phyloP scores from a whole-genome alignment of 2,113 vertebrate species.

The Daboia siamensis region DNA sequence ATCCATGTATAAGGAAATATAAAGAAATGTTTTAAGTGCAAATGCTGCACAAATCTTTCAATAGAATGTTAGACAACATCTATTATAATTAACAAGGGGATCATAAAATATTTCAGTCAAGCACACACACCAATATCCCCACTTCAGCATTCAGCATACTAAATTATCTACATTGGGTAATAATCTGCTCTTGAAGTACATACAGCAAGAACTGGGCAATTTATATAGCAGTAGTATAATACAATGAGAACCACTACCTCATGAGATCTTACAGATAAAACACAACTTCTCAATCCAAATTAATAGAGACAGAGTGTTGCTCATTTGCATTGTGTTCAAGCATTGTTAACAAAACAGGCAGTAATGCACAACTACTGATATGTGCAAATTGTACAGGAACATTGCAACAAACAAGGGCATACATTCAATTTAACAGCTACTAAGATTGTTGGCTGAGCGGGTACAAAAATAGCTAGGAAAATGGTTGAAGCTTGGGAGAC shows the following conservation, averaged over 20 bases:
- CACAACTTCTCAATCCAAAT: not conserved
- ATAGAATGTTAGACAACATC: not conserved
- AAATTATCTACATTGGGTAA: not conserved
- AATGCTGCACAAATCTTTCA: not conserved
- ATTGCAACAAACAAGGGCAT: not conserved
- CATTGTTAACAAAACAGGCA: not conserved
- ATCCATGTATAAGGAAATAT: not conserved
- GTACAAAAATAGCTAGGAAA: not conserved
- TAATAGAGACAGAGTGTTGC: not conserved
- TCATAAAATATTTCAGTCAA: not conserved
- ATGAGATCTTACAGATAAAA: not conserved
- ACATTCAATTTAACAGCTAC: not conserved
- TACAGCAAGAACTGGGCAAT: not conserved
- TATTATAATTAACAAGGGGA: not conserved
- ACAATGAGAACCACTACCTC: not conserved
- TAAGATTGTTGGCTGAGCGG: not conserved
- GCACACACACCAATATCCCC: not conserved
- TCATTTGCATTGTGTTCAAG: not conserved
- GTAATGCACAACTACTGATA: not conserved
- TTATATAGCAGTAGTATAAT: not conserved
- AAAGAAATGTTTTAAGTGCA: not conserved
- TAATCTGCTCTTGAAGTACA: not conserved
- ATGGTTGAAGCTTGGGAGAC: not conserved
- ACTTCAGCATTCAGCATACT: not conserved
- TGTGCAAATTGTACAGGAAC: not conserved